phyloP scores from a whole-genome alignment of 2,797 vertebrate species.

The Cyclura pinguis region DNA sequence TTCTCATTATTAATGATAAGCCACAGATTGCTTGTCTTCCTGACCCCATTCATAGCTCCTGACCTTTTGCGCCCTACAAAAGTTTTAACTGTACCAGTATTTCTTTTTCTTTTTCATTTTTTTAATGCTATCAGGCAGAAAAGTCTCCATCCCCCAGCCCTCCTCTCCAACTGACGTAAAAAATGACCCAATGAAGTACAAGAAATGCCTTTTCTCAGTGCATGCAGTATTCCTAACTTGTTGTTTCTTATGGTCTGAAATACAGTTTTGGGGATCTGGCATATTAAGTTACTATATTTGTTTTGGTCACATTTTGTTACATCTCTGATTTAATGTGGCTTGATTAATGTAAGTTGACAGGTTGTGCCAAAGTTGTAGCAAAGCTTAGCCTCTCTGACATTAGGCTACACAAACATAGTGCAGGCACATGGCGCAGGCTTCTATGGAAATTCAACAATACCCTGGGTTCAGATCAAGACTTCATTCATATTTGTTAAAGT shows the following conservation, averaged over 20 bases:
- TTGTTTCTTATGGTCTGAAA: slow-evolving; percentile 41
- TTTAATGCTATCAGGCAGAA: background rate
- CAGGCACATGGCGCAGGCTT: background rate
- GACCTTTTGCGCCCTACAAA: background rate
- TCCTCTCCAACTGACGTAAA: slow-evolving; percentile 15
- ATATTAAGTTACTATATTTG: slow-evolving; percentile 49
- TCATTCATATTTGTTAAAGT: background rate
- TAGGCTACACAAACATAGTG: slow-evolving; percentile 37
- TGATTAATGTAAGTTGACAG: slow-evolving; percentile 44
- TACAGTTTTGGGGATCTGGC: slow-evolving; percentile 22
- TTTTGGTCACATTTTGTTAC: slow-evolving; percentile 59
- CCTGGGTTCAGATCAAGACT: background rate
- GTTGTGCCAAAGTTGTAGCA: slow-evolving; percentile 30
- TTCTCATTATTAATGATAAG: slow-evolving; percentile 28
- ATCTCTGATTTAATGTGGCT: slow-evolving; percentile 46
- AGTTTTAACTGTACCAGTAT: background rate
- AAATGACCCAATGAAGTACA: slow-evolving; percentile 6
- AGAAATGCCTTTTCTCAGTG: background rate
- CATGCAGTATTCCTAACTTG: background rate
- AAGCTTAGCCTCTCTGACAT: background rate
- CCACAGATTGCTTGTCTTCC: slow-evolving; percentile 17
- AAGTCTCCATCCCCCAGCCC: background rate
- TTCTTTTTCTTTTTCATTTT: too few relatives aligned
- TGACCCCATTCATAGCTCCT: background rate
- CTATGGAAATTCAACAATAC: background rate